These are phyloP conservation scores for Zootoca vivipara DNA, from an alignment of 2,113 vertebrate species.

Conservation along the genomic window DNA sequence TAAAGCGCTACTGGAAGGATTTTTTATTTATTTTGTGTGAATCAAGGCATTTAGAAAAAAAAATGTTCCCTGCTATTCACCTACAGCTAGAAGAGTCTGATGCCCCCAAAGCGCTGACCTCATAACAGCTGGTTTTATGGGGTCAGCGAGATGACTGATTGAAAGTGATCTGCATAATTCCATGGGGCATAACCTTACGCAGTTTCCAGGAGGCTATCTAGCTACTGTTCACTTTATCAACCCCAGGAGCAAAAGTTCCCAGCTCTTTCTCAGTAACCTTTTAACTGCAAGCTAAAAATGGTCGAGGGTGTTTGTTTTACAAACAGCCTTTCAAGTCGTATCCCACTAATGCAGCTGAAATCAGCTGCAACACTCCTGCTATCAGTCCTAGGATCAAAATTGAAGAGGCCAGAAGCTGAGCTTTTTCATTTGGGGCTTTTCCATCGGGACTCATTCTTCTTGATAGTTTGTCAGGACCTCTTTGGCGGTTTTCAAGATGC, in stretches of 20 bases:
- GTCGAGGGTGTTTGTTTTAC: neutral
- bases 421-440: slow-evolving; percentile 11
- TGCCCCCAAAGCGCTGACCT: neutral
- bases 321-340: neutral
- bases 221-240: slow-evolving; percentile 11
- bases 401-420: neutral
- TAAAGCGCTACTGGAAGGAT: no score
- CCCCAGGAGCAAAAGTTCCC: slow-evolving; percentile 2
- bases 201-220: neutral
- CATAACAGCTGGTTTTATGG: slow-evolving; percentile 13
- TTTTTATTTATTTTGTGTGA: no score
- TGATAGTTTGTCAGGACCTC: slow-evolving; percentile 11
- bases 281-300: neutral
- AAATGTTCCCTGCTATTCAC: neutral
- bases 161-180: slow-evolving; percentile 9
- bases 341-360: neutral
- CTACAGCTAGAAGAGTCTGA: neutral
- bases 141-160: slow-evolving; percentile 20
- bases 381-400: slow-evolving; percentile 12
- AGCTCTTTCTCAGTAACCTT: neutral
- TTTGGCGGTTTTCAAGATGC: slow-evolving; percentile 1
- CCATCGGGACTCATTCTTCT: neutral
- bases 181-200: neutral
- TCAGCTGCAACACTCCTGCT: neutral
- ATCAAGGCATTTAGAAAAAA: neutral